These are phyloP conservation scores for Dendroctonus valens DNA, from an alignment of 1,140 invertebrate genomes.

Conservation along the genomic window DNA sequence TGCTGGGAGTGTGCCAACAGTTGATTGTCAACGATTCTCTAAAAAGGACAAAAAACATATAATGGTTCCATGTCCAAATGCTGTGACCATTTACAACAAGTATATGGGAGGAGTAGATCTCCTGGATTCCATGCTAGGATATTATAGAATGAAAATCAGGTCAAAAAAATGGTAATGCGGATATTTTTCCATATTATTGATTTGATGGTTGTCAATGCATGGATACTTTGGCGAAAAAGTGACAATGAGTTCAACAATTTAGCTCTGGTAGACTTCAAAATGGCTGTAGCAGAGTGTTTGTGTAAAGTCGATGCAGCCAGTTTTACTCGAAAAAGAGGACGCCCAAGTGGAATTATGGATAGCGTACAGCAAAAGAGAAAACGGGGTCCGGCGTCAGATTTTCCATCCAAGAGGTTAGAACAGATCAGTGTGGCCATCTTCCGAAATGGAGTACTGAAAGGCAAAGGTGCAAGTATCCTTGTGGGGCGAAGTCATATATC, in stretches of 20 bases:
- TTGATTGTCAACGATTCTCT: constrained; percentile 21
- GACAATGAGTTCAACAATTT: constrained; percentile 13
- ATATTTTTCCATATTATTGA: constrained; percentile 34
- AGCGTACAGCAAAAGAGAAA: constrained; percentile 21
- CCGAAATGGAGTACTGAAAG: constrained; percentile 3
- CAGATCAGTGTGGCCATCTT: constrained; percentile 11
- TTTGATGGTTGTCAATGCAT: constrained; percentile 25
- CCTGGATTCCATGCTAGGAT: constrained; percentile 36
- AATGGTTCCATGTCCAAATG: constrained; percentile 30
- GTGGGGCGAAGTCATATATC: constrained; percentile 12
- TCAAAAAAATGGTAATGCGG: constrained; percentile 25
- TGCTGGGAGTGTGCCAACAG: constrained; percentile 43
- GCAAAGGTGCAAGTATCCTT: constrained; percentile 11
- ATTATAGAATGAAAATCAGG: constrained; percentile 32
- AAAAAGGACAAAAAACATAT: constrained; percentile 24
- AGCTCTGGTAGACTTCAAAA: constrained; percentile 23
- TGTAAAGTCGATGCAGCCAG: constrained; percentile 23
- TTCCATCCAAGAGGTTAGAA: constrained; percentile 11
- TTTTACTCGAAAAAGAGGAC: constrained; percentile 5
- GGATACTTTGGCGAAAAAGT: constrained; percentile 29
- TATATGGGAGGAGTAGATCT: constrained; percentile 39
- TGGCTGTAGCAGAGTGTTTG: constrained; percentile 28
- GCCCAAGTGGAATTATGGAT: constrained; percentile 18
- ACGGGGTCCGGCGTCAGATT: constrained; percentile 10
- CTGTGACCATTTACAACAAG: constrained; percentile 31